A percentile compares a stretch with the other conserved stretches of the same genome.
Conservation (phyloP, 2,888 invertebrate genomes). For the Andrena dorsata region DNA sequence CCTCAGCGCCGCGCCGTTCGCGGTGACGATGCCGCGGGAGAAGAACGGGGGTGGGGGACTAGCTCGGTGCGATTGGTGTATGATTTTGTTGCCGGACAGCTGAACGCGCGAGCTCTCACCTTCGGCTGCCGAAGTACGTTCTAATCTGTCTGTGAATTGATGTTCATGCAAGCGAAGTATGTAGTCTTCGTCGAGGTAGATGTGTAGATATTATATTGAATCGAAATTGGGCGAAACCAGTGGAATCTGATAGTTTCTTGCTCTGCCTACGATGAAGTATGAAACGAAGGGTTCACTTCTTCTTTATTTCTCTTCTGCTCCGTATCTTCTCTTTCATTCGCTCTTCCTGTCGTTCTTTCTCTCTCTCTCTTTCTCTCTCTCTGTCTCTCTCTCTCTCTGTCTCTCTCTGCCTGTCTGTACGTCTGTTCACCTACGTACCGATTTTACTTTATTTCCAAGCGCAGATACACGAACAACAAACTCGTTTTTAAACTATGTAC, state of each 20-base stretch:
- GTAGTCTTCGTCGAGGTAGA: not conserved
- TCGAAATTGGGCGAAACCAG: not conserved
- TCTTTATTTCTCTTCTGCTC: constrained; percentile 11
- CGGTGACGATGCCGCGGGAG: too few relatives aligned
- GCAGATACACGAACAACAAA: constrained; percentile 65
- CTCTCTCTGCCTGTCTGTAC: constrained; percentile 28
- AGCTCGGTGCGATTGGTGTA: too few relatives aligned
- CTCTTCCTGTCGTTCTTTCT: constrained; percentile 14
- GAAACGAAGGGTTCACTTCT: constrained; percentile 39
- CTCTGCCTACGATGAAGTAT: not conserved
- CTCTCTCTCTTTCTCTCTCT: not conserved
- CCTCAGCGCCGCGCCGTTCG: not conserved
- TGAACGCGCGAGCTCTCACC: not conserved
- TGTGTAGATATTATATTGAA: not conserved
- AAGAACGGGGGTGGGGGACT: not conserved
- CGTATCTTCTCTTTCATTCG: not conserved
- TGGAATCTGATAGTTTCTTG: not conserved
- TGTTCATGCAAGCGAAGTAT: not conserved
- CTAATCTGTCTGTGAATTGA: not conserved
- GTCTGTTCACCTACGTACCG: constrained; percentile 33
- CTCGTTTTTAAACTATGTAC: constrained; percentile 35
- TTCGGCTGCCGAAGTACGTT: not conserved
- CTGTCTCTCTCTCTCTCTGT: not conserved
- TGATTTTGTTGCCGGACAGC: too few relatives aligned
- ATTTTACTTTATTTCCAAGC: constrained; percentile 47